Evolutionary conservation across 1,140 invertebrate genomes (phyloP), one percentile per base, ranked within the genome.

Genomic region (Aphidius ervi): DNA sequence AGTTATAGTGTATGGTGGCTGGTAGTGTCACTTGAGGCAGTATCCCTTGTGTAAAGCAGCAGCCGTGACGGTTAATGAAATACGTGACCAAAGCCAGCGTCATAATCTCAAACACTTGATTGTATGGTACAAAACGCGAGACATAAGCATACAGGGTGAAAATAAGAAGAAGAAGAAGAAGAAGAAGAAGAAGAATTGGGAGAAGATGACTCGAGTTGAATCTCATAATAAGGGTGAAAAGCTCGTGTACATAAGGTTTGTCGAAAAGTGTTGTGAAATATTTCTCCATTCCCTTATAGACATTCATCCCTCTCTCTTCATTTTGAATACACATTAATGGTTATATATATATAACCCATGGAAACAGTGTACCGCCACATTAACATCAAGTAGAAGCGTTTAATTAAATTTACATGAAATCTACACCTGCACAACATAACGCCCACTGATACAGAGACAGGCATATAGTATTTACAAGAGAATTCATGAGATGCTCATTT

Each of bases 21-120:
- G 16, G 40, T 45, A 48, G 58, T 52, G 63, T 54, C 59, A 64
- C 63, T 68, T 53, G 59, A 42, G 31, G n/a, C 52, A 39, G 57
- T 45, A 52, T 52, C 60, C 61, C 67, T 50, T 53, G 61, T 46
- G 55, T 48, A 59, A 56, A 53, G 66, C 67, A 67, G 62, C 63
- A 67, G 69, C 63, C 64, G 58, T 69, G 71, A 70, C 70, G 71
- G 74, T 78, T 79, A 79, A 79, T 79, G 77, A 79, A 79, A 79
- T 79, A 79, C 77, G 77, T 79, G 77, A 79, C 77, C 76, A 72
- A 71, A 74, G 71, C 70, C 70, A 72, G 60, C 68, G 74, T 78
- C 76, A 79, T 79, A 77, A 78, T 77, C 75, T 78, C 74, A 74
- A 76, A 77, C 76, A 75, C 74, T 79, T 76, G 75, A 76, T 78